Evolutionary conservation across 1,140 invertebrate species (phyloP).

Genomic region (Harpegnathos saltator): DNA sequence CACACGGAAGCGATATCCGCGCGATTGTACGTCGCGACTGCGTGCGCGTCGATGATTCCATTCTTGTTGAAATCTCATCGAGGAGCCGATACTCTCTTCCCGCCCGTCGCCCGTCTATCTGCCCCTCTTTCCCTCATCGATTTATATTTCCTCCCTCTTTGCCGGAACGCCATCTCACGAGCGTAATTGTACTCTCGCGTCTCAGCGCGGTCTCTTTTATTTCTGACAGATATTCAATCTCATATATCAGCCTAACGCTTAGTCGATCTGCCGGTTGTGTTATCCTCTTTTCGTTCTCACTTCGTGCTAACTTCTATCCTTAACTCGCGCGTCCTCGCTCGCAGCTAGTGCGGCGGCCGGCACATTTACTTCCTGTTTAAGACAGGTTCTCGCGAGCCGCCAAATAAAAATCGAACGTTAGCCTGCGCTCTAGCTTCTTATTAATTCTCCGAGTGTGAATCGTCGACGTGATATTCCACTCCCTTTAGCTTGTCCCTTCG

Average conservation of each 20-base stretch:
- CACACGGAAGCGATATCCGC: conserved; percentile 34
- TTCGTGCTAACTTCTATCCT: conserved; percentile 9
- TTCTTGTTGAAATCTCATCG: conserved; percentile 22
- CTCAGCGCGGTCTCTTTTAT: conserved; percentile 2
- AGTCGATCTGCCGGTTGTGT: conserved; percentile 6
- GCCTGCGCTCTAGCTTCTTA: conserved; percentile 45
- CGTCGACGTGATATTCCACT: neutral
- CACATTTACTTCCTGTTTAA: conserved; percentile 42
- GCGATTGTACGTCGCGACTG: neutral
- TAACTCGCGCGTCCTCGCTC: conserved; percentile 27
- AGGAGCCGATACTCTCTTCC: neutral
- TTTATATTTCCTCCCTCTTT: conserved; percentile 4
- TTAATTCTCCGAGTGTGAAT: conserved; percentile 44
- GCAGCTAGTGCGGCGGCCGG: neutral
- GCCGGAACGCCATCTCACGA: conserved; percentile 5
- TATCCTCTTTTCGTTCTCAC: conserved; percentile 23
- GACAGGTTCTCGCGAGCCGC: conserved; percentile 19
- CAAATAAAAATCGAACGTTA: conserved; percentile 45
- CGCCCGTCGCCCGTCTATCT: neutral
- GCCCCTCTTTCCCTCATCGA: neutral
- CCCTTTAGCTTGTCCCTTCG: conserved; percentile 7
- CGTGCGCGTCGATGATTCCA: conserved; percentile 1
- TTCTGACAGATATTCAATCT: conserved; percentile 33
- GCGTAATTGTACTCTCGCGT: conserved; percentile 35
- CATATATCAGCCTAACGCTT: conserved; percentile 25